Evolutionary conservation across 1,140 invertebrate species (phyloP), one percentile per base, ranked within the genome.

Genomic region (Metaphire vulgaris): DNA sequence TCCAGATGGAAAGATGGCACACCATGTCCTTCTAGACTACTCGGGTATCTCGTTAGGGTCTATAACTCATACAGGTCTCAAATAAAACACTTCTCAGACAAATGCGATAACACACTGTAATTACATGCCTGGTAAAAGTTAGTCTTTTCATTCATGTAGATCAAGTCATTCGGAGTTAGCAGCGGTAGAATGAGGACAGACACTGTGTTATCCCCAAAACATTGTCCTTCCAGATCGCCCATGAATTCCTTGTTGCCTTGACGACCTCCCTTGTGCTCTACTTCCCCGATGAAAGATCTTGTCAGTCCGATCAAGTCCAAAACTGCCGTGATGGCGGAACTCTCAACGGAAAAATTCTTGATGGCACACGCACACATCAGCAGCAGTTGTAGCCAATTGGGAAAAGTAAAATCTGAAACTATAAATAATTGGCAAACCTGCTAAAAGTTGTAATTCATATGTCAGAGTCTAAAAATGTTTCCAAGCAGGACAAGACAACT

Each of bases 301-400:
- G 85, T 85, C 29, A 88, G 81, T 33, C 89, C 89, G 64, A 93
- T 90, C 14, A 93, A 84, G 82, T 93, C 92, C 29, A 93, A 85
- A n/a, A 93, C 84, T 1, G 92, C 91, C 0, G 89, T 88, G 28
- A 93, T 90, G 2, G 91, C 90, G 0, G 89, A 88, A 29, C 92
- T 86, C 80, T 92, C 91, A 0, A 93, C 85, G 41, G 31, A 15
- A 85, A 88, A 85, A 74, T 88, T 88, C 16, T 87, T 86, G 0
- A 91, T 83, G 86, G 89, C 91, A 80, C 91, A 92, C 0, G 89
- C 88, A 79, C 90, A 91, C 0, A 91, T 89, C 0, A 92, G 87
- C 0, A 94, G 82, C 68, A 91, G 89, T 80, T 91, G 90, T 15
- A 93, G 83, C 92, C 92, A 93, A n/a, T 88, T 87, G 0, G 92